Evolutionary conservation across 2,888 invertebrate genomes (phyloP).

Genomic region (Rotaria magnacalcarata): DNA sequence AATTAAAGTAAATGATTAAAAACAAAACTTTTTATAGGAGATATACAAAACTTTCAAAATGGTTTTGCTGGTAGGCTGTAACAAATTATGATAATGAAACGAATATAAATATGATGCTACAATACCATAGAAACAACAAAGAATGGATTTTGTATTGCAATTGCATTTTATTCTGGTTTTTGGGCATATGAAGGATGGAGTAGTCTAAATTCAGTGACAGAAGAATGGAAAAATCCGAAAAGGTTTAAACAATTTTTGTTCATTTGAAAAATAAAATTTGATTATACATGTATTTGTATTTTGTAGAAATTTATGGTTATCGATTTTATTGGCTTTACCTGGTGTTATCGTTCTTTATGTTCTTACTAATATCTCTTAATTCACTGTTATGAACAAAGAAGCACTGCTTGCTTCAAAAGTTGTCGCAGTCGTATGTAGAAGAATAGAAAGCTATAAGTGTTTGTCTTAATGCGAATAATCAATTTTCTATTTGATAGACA

Average conservation of each 20-base stretch:
- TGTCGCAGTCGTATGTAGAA: constrained; percentile 68
- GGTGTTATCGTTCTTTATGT: constrained; percentile 82
- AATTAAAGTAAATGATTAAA: neutral
- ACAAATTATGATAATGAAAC: neutral
- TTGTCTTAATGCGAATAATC: neutral
- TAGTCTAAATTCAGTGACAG: constrained; percentile 68
- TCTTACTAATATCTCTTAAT: constrained; percentile 83
- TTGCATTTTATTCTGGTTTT: constrained; percentile 73
- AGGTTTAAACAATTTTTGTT: neutral
- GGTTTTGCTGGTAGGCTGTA: neutral
- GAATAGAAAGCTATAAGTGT: neutral
- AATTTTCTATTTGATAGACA: neutral
- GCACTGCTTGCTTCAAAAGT: constrained; percentile 78
- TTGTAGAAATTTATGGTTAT: constrained; percentile 78
- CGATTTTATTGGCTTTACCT: constrained; percentile 88
- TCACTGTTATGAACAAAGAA: constrained; percentile 74
- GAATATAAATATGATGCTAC: neutral
- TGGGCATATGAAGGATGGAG: constrained; percentile 85
- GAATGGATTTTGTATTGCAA: neutral
- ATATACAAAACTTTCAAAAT: neutral
- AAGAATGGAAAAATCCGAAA: constrained; percentile 65
- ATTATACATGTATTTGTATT: neutral
- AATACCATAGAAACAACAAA: neutral
- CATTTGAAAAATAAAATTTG: neutral
- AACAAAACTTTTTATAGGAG: neutral